Conservation (phyloP, 2,888 invertebrate genomes). For the Mayetiola destructor region DNA sequence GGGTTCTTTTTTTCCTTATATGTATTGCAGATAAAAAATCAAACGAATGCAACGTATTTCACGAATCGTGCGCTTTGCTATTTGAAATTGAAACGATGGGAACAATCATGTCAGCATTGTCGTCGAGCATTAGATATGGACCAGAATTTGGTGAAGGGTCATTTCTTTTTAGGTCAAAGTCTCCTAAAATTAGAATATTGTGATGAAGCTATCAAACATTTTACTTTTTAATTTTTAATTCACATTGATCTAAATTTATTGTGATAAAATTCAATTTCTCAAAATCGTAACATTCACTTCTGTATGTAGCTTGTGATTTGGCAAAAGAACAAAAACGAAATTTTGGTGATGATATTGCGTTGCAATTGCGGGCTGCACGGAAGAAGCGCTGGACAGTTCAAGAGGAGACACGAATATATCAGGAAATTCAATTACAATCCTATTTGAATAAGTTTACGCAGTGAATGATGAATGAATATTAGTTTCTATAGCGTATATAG, state of each 20-base stretch:
- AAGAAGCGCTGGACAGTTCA: slow-evolving; percentile 83
- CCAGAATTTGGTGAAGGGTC: slow-evolving; percentile 80
- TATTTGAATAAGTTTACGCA: slow-evolving; percentile 73
- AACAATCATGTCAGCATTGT: slow-evolving; percentile 79
- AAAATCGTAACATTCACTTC: no score
- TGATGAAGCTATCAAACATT: slow-evolving; percentile 94
- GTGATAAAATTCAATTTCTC: slow-evolving; percentile 7
- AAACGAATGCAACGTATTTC: slow-evolving; percentile 81
- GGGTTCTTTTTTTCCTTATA: slow-evolving; percentile 19
- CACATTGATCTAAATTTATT: not conserved
- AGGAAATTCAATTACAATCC: slow-evolving; percentile 87
- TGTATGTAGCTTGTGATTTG: slow-evolving; percentile 69
- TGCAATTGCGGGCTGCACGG: slow-evolving; percentile 73
- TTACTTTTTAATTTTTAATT: slow-evolving; percentile 68
- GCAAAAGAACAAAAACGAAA: slow-evolving; percentile 90
- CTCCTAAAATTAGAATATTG: slow-evolving; percentile 72
- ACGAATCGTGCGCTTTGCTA: slow-evolving; percentile 90
- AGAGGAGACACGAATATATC: slow-evolving; percentile 86
- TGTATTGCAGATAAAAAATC: slow-evolving; percentile 71
- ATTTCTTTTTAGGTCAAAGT: slow-evolving; percentile 92
- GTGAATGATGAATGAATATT: no score
- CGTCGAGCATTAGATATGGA: slow-evolving; percentile 86
- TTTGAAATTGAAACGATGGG: slow-evolving; percentile 81
- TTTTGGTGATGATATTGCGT: slow-evolving; percentile 94
- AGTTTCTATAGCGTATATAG: no score